Evolutionary conservation across 2,797 vertebrate genomes (phyloP).

Genomic region (Clarias fuscus): DNA sequence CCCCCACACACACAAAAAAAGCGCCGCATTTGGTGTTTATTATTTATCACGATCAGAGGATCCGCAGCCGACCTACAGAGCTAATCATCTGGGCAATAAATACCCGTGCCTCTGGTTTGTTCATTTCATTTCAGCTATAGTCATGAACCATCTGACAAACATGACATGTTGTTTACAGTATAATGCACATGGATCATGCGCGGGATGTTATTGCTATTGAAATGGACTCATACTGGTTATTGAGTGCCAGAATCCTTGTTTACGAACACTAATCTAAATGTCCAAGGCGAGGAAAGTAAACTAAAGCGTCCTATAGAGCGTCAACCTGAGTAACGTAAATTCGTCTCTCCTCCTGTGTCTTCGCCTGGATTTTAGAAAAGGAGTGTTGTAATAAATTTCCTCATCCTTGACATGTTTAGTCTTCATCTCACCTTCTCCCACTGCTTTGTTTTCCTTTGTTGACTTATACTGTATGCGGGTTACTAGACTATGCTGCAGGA

Average conservation of each 20-base stretch:
- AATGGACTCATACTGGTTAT: neutral
- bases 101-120: neutral
- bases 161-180: neutral
- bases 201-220: neutral
- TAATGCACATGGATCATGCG: neutral
- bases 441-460: neutral
- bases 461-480: neutral
- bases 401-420: conserved; percentile 2
- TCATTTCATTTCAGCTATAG: neutral
- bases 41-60: conserved; percentile 28
- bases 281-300: neutral
- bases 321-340: neutral
- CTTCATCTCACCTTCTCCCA: neutral
- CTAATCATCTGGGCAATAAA: conserved; percentile 18
- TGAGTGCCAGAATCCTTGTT: neutral
- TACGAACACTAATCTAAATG: neutral
- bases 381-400: neutral
- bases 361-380: neutral
- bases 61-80: conserved; percentile 2
- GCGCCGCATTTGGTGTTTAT: neutral
- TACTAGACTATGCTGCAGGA: neutral
- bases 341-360: neutral
- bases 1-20: neutral
- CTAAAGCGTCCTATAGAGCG: neutral
- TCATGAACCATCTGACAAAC: neutral